Evolutionary conservation across 2,888 invertebrate species (phyloP).

Genomic region (Ormyrus thymus): DNA sequence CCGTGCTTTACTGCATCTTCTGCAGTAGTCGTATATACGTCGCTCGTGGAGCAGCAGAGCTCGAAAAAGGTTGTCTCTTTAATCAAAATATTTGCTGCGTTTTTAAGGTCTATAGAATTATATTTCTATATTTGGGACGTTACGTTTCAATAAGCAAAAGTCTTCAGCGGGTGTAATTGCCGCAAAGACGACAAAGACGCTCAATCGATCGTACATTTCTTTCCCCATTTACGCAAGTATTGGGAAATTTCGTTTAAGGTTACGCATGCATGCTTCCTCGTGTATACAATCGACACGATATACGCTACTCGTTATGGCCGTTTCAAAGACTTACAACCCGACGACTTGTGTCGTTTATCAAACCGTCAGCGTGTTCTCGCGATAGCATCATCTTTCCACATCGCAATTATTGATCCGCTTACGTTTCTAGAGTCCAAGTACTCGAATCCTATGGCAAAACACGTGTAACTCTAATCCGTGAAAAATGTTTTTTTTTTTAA

Average conservation of each 20-base stretch:
- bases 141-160: no score
- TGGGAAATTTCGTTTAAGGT: constrained; percentile 44
- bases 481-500: no score
- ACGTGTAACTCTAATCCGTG: no score
- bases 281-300: constrained; percentile 5
- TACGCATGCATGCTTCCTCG: not conserved
- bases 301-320: constrained; percentile 22
- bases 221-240: constrained; percentile 34
- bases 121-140: no score
- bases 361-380: not conserved
- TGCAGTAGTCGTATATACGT: not conserved
- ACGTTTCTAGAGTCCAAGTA: no score
- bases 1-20: not conserved
- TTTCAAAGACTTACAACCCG: constrained; percentile 21
- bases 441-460: no score
- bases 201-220: constrained; percentile 21
- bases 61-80: not conserved
- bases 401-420: no score
- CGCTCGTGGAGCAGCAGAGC: not conserved
- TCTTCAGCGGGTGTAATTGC: no score
- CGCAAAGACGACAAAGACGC: no score
- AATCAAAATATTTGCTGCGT: no score
- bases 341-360: constrained; percentile 1
- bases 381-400: no score
- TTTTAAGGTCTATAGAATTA: no score